Evolutionary conservation across 1,140 invertebrate species (phyloP), one percentile per base, ranked within the genome.

Genomic region (Drosophila pachea): DNA sequence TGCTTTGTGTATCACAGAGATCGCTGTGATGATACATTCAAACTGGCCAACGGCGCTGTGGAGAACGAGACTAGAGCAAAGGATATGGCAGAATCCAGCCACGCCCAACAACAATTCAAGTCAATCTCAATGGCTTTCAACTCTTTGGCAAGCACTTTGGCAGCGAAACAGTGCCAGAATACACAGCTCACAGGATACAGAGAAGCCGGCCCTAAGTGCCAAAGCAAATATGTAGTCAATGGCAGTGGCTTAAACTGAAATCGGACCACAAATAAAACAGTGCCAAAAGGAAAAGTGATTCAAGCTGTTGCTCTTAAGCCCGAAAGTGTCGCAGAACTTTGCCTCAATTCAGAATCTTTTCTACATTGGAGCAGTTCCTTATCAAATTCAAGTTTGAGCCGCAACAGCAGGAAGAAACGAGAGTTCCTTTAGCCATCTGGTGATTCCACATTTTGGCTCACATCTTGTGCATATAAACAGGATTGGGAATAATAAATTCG

Each of bases 181-280:
- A 31, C 40, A 31, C 40, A 22, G 50, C 32, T 35, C 31, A 52
- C 8, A 52, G 12, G 32, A 11, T 11, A 52, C 33, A 22, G 22
- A 36, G 5, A 43, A 5, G 31, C 40, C 8, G 12, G 8, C 40
- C 40, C 11, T 40, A 56, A 45, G 40, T 56, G 54, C 29, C 54
- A 56, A 45, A 32, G 31, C 54, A 56, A 45, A 45, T 56, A 45
- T n/a, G 40, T 56, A 56, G 54, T 45, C 31, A 55, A 45, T 43
- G 16, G 54, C 53, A 42, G n/a, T 45, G 29, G 22, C 7, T 16
- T 16, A 43, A 29, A 12, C 42, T 45, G 40, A 45, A 56, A 12
- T 4, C 40, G n/a, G 8, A 32, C n/a, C 14, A 45, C 29, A 55
- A 33, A 16, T 6, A 32, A 42, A 31, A 22, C 11, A 33, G 11